phyloP scores from a whole-genome alignment of 1,140 invertebrate species.

The Solenopsis fugax region DNA sequence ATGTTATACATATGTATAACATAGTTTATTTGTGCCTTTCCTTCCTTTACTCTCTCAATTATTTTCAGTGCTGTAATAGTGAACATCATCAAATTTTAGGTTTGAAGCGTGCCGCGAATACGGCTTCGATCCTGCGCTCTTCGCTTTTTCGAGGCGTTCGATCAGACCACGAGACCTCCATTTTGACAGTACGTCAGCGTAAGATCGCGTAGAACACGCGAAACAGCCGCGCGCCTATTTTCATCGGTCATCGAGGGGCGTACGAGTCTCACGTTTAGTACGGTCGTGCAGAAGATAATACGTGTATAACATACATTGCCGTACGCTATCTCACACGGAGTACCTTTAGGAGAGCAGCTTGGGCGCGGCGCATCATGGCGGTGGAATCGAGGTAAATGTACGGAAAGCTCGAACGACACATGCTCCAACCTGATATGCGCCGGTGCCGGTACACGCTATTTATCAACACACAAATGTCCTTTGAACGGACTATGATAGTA shows the following conservation, averaged over 20 bases:
- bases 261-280: constrained; percentile 1
- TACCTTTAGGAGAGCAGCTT: neutral
- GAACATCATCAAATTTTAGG: constrained; percentile 10
- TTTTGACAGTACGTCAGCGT: constrained; percentile 56
- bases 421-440: neutral
- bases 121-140: constrained; percentile 57
- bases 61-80: constrained; percentile 19
- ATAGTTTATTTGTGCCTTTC: too few relatives aligned
- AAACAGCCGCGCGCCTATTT: neutral
- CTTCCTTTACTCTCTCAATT: neutral
- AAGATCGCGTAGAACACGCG: constrained; percentile 30
- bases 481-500: neutral
- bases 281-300: constrained; percentile 34
- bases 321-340: neutral
- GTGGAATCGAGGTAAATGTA: constrained; percentile 76
- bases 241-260: neutral
- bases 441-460: neutral
- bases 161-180: constrained; percentile 37
- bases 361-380: constrained; percentile 69
- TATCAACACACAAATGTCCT: neutral
- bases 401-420: neutral
- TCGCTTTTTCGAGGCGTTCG: constrained; percentile 59
- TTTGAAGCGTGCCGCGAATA: constrained; percentile 47
- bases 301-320: neutral
- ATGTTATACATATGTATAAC: too few relatives aligned